Evolutionary conservation across 1,140 invertebrate genomes (phyloP).

Genomic region (Gonioctena quinquepunctata): DNA sequence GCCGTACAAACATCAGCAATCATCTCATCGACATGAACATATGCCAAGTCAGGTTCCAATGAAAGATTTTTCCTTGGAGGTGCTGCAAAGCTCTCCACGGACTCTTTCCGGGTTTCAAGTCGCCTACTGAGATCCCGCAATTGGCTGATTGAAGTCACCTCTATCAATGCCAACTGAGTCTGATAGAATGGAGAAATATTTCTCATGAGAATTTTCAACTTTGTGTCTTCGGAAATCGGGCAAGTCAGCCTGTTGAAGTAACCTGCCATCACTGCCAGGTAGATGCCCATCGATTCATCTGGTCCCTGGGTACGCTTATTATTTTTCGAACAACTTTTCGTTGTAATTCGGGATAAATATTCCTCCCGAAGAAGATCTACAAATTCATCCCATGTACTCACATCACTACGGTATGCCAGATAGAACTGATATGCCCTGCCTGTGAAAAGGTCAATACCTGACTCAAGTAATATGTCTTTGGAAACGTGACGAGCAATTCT

Average conservation of each 20-base stretch:
- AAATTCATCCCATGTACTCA: conserved; percentile 41
- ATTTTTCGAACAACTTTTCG: conserved; percentile 42
- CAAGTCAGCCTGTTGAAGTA: conserved; percentile 42
- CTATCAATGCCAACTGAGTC: conserved; percentile 18
- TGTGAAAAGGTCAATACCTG: neutral
- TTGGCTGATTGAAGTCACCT: conserved; percentile 2
- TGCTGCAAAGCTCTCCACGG: neutral
- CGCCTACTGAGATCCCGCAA: conserved; percentile 6
- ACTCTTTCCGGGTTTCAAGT: conserved; percentile 9
- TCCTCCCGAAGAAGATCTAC: conserved; percentile 27
- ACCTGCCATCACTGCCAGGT: conserved; percentile 43
- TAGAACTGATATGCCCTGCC: conserved; percentile 40
- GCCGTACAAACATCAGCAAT: too few relatives aligned
- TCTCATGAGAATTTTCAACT: conserved; percentile 40
- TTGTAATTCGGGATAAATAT: conserved; percentile 41
- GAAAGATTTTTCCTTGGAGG: neutral
- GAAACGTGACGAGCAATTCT: neutral
- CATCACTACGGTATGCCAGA: conserved; percentile 22
- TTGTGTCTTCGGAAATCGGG: conserved; percentile 33
- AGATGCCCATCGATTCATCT: conserved; percentile 39
- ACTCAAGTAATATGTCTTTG: neutral
- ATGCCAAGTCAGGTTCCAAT: neutral
- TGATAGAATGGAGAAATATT: conserved; percentile 47
- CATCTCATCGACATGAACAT: too few relatives aligned
- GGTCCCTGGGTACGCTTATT: conserved; percentile 42